Percentiles rank a stretch among this genome's conserved stretches.
These are phyloP conservation scores for Apantesis nais DNA, from an alignment of 2,888 invertebrate species.

Conservation along the genomic window DNA sequence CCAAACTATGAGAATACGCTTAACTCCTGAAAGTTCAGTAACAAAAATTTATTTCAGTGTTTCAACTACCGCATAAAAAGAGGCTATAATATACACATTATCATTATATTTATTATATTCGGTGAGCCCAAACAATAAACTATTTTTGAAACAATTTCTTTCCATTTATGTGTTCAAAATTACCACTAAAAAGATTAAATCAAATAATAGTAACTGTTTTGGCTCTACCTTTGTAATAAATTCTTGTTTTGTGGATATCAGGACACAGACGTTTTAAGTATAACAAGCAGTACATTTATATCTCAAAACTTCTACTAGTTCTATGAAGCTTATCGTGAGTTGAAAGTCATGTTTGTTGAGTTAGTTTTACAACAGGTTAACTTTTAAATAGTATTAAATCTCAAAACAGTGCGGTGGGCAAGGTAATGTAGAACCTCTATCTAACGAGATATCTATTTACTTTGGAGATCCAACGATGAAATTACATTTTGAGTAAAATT, in stretches of 20 bases:
- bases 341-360: neutral
- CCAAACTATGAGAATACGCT: conserved; percentile 33
- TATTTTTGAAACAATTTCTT: neutral
- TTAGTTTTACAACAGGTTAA: neutral
- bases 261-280: neutral
- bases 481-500: neutral
- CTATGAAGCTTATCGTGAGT: neutral
- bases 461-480: neutral
- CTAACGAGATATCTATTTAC: neutral
- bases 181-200: neutral
- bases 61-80: conserved; percentile 26
- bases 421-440: neutral
- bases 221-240: no score
- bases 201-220: neutral
- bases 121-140: no score
- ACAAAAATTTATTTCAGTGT: conserved; percentile 20
- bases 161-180: neutral
- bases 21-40: conserved; percentile 30
- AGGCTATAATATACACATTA: conserved; percentile 22
- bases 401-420: neutral
- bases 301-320: neutral
- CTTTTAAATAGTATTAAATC: neutral
- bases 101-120: neutral
- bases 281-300: neutral
- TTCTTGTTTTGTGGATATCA: no score